Base-by-base conservation (phyloP, 1,140 invertebrate genomes). In the Sminthurides bifidus region DNA sequence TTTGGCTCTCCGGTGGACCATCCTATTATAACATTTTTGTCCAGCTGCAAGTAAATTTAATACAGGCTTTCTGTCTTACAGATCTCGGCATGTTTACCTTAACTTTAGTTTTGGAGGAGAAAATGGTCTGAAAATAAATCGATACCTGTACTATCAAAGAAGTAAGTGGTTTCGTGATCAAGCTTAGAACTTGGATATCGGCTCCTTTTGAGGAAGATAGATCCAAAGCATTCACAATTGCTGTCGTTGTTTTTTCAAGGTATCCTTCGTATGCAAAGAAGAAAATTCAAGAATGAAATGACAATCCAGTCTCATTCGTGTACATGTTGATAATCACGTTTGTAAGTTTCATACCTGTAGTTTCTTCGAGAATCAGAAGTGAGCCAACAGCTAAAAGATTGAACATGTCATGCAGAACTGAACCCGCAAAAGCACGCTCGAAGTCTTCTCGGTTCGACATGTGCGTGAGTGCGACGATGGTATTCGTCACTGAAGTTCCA, bases 401-500 rank as follows among this genome's bases (percentile, higher is more conserved):
- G 61, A 74, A 76, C 69, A 77, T 76, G 61, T 79, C 77, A 61
- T 79, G 78, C n/a, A 79, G 71, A n/a, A 75, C 76, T 24, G 76
- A 76, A 0, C 74, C 77, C 19, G 74, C 73, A 66, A 79, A 79
- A 2, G 77, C 75, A 41, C 74, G 61, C 27, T 74, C 65, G 61
- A 79, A 79, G 54, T 76, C 71, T 12, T 71, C 66, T 43, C 70
- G 66, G 45, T 74, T 67, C 6, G 67, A 59, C 23, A 71, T 71
- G 55, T 75, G 73, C 8, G 72, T 73, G 2, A 80, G 58, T 3
- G 77, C 74, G 2, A 80, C 77, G 6, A 80, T 69, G 0, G 77
- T 78, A 62, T 78, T 80, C 50, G 79, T 80, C 8, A 80, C 71
- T 0, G 75, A 76, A 1, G 78, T 80, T n/a, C 78, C 78, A 31